Conservation (phyloP, 2,888 invertebrate species). For the Rhyacophila evoluta region DNA sequence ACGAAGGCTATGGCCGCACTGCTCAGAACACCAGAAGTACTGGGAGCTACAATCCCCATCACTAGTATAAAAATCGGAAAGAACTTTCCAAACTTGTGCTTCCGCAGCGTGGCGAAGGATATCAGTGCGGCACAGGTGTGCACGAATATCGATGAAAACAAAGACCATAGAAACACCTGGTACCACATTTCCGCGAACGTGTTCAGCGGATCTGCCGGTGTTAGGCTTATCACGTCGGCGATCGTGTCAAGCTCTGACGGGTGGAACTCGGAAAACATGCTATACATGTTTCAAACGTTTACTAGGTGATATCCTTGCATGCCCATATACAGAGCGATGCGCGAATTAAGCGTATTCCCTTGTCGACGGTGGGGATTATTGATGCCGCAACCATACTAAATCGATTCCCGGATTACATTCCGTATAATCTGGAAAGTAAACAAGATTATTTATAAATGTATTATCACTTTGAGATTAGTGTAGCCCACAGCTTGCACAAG, state of each 20-base stretch:
- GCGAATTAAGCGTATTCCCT: not conserved
- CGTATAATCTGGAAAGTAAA: conserved; percentile 34
- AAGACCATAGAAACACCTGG: conserved; percentile 94
- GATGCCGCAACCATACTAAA: conserved; percentile 31
- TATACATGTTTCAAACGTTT: conserved; percentile 64
- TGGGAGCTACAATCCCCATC: conserved; percentile 91
- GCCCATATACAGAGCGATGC: conserved; percentile 33
- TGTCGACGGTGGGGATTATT: conserved; percentile 29
- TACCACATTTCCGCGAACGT: conserved; percentile 96
- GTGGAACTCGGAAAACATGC: conserved; percentile 71
- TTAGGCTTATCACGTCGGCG: conserved; percentile 76
- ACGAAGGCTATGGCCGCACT: conserved; percentile 96
- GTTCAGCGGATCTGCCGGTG: conserved; percentile 75
- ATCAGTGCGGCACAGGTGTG: conserved; percentile 92
- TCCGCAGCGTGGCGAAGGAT: conserved; percentile 90
- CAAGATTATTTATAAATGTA: conserved; percentile 22
- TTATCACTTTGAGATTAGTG: not conserved
- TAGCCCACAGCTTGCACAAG: not conserved
- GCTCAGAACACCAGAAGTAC: conserved; percentile 88
- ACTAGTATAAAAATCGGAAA: conserved; percentile 89
- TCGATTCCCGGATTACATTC: conserved; percentile 33
- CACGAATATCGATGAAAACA: conserved; percentile 93
- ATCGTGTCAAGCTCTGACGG: conserved; percentile 76
- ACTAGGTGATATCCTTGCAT: conserved; percentile 40
- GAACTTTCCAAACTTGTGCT: conserved; percentile 95